These are phyloP conservation scores for Megalops cyprinoides DNA, from an alignment of 2,797 vertebrate genomes.

Conservation along the genomic window DNA sequence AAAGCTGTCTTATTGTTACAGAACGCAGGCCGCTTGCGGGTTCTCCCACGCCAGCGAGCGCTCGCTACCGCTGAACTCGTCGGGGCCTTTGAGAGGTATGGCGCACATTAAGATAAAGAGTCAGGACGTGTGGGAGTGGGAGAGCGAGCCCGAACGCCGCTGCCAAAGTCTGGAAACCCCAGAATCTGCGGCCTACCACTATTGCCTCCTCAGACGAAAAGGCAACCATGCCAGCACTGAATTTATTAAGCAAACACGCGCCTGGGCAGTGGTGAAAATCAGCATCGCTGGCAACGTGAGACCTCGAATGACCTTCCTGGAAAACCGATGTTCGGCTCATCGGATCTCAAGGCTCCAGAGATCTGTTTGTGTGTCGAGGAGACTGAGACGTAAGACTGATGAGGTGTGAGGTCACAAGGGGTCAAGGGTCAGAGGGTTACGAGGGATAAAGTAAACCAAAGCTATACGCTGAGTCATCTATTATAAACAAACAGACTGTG, in stretches of 20 bases:
- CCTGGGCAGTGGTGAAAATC: not conserved
- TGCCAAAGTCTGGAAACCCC: not conserved
- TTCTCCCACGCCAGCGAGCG: not conserved
- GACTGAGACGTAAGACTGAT: constrained; percentile 1
- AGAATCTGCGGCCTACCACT: not conserved
- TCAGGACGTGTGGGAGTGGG: not conserved
- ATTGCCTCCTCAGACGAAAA: constrained; percentile 1
- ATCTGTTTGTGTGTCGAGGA: constrained; percentile 10
- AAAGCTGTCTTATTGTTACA: not conserved
- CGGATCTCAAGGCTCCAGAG: not conserved
- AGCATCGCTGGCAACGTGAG: not conserved
- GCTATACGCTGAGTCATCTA: not conserved
- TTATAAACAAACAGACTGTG: not conserved
- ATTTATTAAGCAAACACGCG: constrained; percentile 6
- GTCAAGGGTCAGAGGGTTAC: not conserved
- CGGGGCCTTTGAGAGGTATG: not conserved
- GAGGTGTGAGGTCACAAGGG: not conserved
- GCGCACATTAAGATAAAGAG: not conserved
- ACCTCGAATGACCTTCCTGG: not conserved
- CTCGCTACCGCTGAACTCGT: not conserved
- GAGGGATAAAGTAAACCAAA: not conserved
- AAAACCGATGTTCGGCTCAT: not conserved
- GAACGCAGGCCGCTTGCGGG: not conserved
- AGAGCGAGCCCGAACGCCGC: not conserved
- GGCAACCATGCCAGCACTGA: not conserved